Evolutionary conservation across 2,888 invertebrate species (phyloP).

Genomic region (Pecten maximus): DNA sequence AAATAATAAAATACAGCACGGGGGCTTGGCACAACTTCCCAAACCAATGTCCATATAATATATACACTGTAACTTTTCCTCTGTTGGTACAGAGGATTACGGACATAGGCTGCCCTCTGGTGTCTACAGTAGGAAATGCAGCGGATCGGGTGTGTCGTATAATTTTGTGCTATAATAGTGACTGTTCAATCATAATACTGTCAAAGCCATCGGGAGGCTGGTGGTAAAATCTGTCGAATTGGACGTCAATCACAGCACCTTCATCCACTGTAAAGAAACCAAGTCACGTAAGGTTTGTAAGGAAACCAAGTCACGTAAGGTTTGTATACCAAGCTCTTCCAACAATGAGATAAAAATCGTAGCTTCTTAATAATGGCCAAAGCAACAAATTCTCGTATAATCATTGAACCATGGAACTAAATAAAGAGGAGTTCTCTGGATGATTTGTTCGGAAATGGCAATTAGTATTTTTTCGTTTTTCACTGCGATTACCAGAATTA

Average conservation of each 20-base stretch:
- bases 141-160: not conserved
- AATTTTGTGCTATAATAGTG: conserved; percentile 89
- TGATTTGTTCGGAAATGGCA: too few species aligned
- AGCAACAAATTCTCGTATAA: too few species aligned
- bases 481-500: too few species aligned
- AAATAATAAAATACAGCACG: too few species aligned
- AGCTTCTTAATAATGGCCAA: too few species aligned
- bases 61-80: not conserved
- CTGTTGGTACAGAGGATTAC: not conserved
- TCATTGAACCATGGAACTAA: too few species aligned
- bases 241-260: conserved; percentile 97
- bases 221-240: conserved; percentile 94
- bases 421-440: too few species aligned
- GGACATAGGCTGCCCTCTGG: not conserved
- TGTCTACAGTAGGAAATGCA: not conserved
- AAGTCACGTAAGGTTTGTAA: too few species aligned
- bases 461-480: too few species aligned
- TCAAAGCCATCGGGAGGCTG: conserved; percentile 92
- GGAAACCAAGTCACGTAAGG: not conserved
- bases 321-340: too few species aligned
- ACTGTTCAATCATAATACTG: conserved; percentile 98
- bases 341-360: too few species aligned
- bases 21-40: too few species aligned
- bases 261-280: conserved; percentile 88
- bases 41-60: not conserved